Evolutionary conservation across 2,113 vertebrate species (phyloP).

Genomic region (Rana temporaria): DNA sequence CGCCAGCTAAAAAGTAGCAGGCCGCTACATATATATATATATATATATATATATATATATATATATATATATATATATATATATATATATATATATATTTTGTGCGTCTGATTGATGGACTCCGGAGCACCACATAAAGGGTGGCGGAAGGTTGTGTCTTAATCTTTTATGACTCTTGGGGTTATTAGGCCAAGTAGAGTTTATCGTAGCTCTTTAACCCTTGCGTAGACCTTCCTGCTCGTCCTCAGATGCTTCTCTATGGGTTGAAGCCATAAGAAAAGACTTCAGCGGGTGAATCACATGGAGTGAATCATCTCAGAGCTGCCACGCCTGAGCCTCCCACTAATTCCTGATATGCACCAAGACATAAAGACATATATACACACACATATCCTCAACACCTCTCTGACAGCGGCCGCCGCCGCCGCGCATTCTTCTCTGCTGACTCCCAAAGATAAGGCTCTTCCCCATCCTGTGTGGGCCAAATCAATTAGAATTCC

Average conservation of each 20-base stretch:
- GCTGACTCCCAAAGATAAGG: constrained; percentile 36
- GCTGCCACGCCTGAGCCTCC: constrained; percentile 13
- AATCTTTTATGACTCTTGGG: no score
- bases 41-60: no score
- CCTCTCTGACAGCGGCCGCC: constrained; percentile 33
- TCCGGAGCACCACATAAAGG: no score
- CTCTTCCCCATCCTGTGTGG: constrained; percentile 45
- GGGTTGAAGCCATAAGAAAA: background rate
- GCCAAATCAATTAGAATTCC: constrained; percentile 44
- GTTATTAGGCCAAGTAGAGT: no score
- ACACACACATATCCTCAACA: constrained; percentile 21
- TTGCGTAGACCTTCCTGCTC: background rate
- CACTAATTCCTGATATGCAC: constrained; percentile 27
- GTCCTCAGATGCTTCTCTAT: background rate
- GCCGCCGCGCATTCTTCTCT: constrained; percentile 33
- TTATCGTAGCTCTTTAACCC: no score
- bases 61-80: no score
- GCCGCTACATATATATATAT: no score
- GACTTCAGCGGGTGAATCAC: background rate
- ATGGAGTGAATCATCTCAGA: background rate
- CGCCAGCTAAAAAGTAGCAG: no score
- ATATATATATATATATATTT: no score
- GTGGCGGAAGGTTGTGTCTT: no score
- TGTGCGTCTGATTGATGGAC: no score
- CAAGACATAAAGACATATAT: constrained; percentile 12